phyloP scores from a whole-genome alignment of 2,113 vertebrate genomes.

The Neopipo cinnamomea region DNA sequence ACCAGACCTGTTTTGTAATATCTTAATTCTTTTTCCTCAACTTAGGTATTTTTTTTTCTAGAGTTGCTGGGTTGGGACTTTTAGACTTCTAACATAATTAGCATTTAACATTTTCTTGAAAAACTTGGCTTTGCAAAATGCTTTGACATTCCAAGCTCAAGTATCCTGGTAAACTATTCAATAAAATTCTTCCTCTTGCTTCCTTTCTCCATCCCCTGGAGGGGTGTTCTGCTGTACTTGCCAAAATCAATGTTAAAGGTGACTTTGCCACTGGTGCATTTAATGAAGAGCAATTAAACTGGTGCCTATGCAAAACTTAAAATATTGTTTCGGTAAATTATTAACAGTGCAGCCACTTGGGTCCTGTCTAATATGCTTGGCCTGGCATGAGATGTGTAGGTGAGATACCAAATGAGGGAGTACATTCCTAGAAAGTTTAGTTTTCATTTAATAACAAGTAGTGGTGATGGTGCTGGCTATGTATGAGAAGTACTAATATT shows the following conservation, averaged over 20 bases:
- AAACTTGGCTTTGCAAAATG: background rate
- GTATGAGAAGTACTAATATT: background rate
- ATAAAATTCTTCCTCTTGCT: background rate
- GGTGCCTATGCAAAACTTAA: background rate
- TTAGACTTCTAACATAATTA: background rate
- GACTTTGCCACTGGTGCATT: slow-evolving; percentile 42
- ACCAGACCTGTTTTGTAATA: background rate
- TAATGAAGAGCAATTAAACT: slow-evolving; percentile 14
- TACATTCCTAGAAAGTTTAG: background rate
- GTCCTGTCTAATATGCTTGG: background rate
- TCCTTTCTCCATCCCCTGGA: background rate
- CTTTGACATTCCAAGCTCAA: background rate
- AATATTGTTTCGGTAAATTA: slow-evolving; percentile 38
- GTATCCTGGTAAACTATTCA: background rate
- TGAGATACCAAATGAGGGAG: background rate
- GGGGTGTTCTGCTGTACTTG: background rate
- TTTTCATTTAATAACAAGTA: background rate
- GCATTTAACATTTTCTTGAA: background rate
- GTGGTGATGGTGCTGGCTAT: background rate
- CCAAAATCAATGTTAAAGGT: slow-evolving; percentile 21
- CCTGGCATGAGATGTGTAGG: background rate
- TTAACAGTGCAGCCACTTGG: background rate
- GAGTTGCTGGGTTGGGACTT: background rate
- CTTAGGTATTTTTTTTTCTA: background rate
- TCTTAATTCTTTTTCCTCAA: background rate